Evolutionary conservation across 2,113 vertebrate species (phyloP).

Genomic region (Copsychus sechellarum): DNA sequence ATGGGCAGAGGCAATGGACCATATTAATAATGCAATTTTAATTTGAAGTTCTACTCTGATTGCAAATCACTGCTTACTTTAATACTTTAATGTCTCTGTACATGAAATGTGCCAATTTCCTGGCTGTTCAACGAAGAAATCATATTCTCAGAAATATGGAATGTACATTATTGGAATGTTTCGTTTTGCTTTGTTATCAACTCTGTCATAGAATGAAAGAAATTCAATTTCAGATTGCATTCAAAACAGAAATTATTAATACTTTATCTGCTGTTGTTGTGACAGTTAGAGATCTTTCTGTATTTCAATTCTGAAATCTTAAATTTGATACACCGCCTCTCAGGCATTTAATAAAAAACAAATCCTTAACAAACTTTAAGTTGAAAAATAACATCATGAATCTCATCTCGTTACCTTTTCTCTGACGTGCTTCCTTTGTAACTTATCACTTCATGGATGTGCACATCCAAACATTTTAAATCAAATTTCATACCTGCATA

Average conservation of each 20-base stretch:
- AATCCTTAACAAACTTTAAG: background rate
- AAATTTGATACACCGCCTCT: constrained; percentile 22
- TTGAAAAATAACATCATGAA: background rate
- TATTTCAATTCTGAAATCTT: constrained; percentile 28
- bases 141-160: background rate
- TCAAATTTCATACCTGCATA: background rate
- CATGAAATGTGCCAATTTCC: background rate
- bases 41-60: background rate
- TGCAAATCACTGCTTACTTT: background rate
- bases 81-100: background rate
- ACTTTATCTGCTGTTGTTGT: constrained; percentile 28
- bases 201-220: constrained; percentile 38
- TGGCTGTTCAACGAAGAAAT: constrained; percentile 1
- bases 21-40: background rate
- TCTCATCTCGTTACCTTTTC: background rate
- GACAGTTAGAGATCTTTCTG: background rate
- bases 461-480: background rate
- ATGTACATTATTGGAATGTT: constrained; percentile 7
- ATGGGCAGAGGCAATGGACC: background rate
- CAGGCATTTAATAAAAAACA: background rate
- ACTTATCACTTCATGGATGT: background rate
- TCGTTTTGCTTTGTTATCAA: constrained; percentile 55
- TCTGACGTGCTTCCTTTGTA: background rate
- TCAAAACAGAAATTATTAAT: constrained; percentile 40
- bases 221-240: constrained; percentile 61